Conservation (phyloP, 2,888 invertebrate genomes). For the Pterostichus madidus region DNA sequence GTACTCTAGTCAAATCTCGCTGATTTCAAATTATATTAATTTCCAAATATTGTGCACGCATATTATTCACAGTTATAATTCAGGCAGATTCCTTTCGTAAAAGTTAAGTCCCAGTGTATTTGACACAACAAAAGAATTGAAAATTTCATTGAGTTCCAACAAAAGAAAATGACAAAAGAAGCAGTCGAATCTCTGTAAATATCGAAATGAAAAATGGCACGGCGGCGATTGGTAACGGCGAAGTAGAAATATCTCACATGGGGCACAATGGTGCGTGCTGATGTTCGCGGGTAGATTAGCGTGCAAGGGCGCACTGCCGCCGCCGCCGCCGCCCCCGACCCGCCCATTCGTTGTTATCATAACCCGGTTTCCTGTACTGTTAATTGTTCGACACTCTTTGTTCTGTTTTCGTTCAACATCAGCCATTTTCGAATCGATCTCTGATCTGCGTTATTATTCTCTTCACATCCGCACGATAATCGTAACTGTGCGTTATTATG, state of each 20-base stretch:
- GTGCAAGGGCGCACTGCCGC: conserved; percentile 46
- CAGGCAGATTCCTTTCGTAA: too few relatives aligned
- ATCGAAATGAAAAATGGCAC: conserved; percentile 3
- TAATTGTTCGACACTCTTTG: conserved; percentile 63
- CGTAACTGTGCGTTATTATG: neutral
- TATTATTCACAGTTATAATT: too few relatives aligned
- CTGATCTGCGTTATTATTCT: conserved; percentile 38
- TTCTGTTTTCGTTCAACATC: conserved; percentile 47
- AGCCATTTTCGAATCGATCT: conserved; percentile 56
- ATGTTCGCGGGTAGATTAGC: conserved; percentile 50
- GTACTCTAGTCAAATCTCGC: too few relatives aligned
- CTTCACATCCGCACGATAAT: conserved; percentile 20
- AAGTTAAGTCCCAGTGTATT: too few relatives aligned
- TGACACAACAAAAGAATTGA: too few relatives aligned
- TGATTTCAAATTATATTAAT: too few relatives aligned
- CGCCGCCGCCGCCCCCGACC: conserved; percentile 29
- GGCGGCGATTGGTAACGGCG: neutral
- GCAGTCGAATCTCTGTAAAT: too few relatives aligned
- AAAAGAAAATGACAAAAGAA: too few relatives aligned
- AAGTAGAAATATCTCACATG: neutral
- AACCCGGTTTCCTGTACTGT: conserved; percentile 63
- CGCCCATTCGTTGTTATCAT: conserved; percentile 64
- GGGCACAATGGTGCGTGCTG: conserved; percentile 27
- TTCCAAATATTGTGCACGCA: too few relatives aligned
- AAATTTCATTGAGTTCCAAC: too few relatives aligned